Conservation (phyloP, 1,140 invertebrate genomes). For the Lasioglossum baleicum region DNA sequence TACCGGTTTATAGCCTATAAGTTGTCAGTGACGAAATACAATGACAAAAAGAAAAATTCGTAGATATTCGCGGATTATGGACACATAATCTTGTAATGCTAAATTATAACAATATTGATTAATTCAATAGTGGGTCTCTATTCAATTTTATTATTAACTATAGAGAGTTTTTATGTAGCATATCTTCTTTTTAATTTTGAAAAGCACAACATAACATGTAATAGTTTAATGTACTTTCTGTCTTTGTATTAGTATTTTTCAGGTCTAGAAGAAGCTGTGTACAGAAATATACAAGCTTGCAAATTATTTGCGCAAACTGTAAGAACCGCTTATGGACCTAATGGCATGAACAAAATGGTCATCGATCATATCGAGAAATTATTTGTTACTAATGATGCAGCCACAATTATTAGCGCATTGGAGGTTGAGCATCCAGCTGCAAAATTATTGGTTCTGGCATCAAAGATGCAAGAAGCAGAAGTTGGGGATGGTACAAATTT, state of each 20-base stretch:
- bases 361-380: constrained; percentile 99
- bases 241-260: constrained; percentile 90
- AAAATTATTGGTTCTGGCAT: constrained; percentile 97
- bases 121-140: no score
- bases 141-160: no score
- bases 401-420: constrained; percentile 97
- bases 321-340: constrained; percentile 97
- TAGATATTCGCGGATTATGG: no score
- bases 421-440: constrained; percentile 99
- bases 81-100: no score
- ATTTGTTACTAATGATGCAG: constrained; percentile 99
- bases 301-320: constrained; percentile 96
- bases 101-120: no score
- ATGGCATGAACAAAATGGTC: constrained; percentile 99
- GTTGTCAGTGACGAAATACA: constrained; percentile 22
- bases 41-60: not conserved
- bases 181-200: no score
- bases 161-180: no score
- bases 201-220: not conserved
- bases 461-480: constrained; percentile 99
- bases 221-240: not conserved
- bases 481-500: constrained; percentile 99
- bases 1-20: constrained; percentile 2
- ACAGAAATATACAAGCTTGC: constrained; percentile 97
- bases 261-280: constrained; percentile 98